A percentile compares a stretch with the other conserved stretches of the same genome.
These are phyloP conservation scores for Drosophila austrosaltans DNA, from an alignment of 2,888 invertebrate species.

Conservation along the genomic window DNA sequence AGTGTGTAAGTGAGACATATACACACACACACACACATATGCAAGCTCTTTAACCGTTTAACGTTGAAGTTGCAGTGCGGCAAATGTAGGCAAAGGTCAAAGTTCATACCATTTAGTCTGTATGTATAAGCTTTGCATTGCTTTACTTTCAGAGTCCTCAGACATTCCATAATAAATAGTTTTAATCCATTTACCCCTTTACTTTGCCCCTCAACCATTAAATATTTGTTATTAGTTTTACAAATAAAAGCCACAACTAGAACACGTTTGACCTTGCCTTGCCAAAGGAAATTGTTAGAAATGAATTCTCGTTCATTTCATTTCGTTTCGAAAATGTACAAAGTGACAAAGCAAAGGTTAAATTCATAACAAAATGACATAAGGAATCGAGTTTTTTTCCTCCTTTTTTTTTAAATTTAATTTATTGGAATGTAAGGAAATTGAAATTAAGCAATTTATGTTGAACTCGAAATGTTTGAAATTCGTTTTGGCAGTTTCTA, in stretches of 20 bases:
- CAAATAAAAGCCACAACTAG: not conserved
- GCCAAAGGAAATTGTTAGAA: not conserved
- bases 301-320: not conserved
- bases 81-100: constrained; percentile 57
- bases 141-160: not conserved
- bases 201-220: not conserved
- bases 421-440: too few species aligned
- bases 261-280: not conserved
- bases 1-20: not conserved
- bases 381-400: too few species aligned
- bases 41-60: constrained; percentile 66
- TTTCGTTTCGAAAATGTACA: not conserved
- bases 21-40: constrained; percentile 2
- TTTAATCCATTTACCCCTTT: constrained; percentile 1
- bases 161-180: constrained; percentile 8
- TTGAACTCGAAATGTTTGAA: too few species aligned
- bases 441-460: too few species aligned
- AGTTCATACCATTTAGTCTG: constrained; percentile 55
- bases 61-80: constrained; percentile 26
- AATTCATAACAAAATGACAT: not conserved
- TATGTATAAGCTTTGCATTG: not conserved
- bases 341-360: not conserved
- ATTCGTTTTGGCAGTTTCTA: too few species aligned
- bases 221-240: not conserved
- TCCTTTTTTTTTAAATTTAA: too few species aligned